Evolutionary conservation across 2,888 invertebrate species (phyloP).

Genomic region (Parochlus steinenii): DNA sequence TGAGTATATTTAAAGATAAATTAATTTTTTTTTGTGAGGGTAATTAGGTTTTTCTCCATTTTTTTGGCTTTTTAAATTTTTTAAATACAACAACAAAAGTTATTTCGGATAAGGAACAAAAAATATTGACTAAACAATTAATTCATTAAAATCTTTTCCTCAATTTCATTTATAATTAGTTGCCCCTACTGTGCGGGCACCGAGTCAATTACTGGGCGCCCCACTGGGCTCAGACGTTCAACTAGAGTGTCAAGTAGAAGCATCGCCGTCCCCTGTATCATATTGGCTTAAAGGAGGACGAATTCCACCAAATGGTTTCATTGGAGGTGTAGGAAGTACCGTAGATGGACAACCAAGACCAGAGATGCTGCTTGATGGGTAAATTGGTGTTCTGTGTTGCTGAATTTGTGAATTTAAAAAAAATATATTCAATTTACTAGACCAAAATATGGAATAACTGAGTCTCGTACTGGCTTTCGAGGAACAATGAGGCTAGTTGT

Average conservation of each 20-base stretch:
- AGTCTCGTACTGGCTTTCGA: conserved; percentile 28
- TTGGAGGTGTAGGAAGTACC: conserved; percentile 19
- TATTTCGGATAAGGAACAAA: no score
- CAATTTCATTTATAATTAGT: conserved; percentile 36
- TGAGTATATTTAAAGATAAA: conserved; percentile 37
- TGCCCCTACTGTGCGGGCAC: conserved; percentile 74
- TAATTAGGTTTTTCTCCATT: neutral
- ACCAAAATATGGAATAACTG: conserved; percentile 30
- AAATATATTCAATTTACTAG: conserved; percentile 17
- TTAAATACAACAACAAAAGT: neutral
- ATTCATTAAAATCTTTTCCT: no score
- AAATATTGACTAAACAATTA: no score
- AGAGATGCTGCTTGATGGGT: conserved; percentile 74
- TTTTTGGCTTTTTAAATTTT: neutral
- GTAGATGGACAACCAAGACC: conserved; percentile 29
- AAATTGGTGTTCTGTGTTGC: conserved; percentile 22
- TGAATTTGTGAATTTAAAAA: no score
- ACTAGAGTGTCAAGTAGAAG: conserved; percentile 75
- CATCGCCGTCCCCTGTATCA: conserved; percentile 46
- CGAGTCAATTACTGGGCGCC: conserved; percentile 75
- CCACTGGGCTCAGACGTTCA: conserved; percentile 74
- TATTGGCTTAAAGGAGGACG: conserved; percentile 31
- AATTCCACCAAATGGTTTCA: conserved; percentile 24
- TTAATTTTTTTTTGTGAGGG: neutral
- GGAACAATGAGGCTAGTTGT: conserved; percentile 29